Base-by-base conservation (phyloP, 1,140 invertebrate species). In the Euwallacea similis region DNA sequence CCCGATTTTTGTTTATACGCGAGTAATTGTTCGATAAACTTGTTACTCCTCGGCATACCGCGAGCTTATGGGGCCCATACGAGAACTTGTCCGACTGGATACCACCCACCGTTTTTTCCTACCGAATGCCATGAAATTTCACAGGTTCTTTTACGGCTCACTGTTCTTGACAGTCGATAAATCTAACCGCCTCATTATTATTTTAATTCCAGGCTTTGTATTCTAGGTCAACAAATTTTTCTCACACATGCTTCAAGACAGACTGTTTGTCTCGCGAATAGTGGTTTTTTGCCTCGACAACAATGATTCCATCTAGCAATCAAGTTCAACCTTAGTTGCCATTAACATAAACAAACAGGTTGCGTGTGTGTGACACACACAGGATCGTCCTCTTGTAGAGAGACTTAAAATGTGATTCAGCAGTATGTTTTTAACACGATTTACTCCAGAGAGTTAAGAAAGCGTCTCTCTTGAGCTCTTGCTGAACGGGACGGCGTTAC, bases 191-290 rank as follows among this genome's bases (percentile, higher is more conserved):
- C 55, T 58, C 42, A 58, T 66, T 66, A 66, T 56, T 66, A 66
- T 66, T 66, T 66, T 66, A 66, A 66, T 66, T 21, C 9, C 11
- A 66, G 53, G n/a, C 15, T 58, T 66, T 66, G 65, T 66, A 66
- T 66, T 66, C 53, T 58, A 46, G 65, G 65, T 66, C 65, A 66
- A 58, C 65, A 21, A 21, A 66, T 66, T 66, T 66, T 66, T 66
- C 65, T 66, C 65, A 66, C 65, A 66, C 65, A 63, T 63, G 61
- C 33, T 47, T 47, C 61, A n/a, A 42, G 43, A 41, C 44, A 63
- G 61, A 63, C 61, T 41, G 61, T 63, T 42, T 46, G 61, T 63
- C 61, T 63, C 44, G 44, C 61, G 9, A 16, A 33, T 47, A 63
- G 61, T 50, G 33, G 42, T 63, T 41, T n/a, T 41, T 15, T 15